Base-by-base conservation (phyloP, 37 sponge, comb jelly and placozoan genomes). In the Halichondria panicea region DNA sequence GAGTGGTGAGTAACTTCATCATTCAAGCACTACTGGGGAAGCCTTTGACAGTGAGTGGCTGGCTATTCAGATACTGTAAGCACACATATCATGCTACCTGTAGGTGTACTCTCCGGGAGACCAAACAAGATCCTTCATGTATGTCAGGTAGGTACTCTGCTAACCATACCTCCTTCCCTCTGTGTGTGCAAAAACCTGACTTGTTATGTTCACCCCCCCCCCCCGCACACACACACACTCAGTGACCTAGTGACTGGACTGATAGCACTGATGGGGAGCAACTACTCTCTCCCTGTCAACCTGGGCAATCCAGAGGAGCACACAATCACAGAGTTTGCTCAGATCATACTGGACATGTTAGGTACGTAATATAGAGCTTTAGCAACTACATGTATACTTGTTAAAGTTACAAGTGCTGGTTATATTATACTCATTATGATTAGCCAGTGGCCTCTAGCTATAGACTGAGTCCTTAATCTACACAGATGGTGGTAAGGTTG, bases 1-100 rank as follows among this genome's bases (percentile, higher is more conserved):
- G 97, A 43, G 97, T 96, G 31, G 93, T 96, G 27, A 96, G 94
- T 59, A 96, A 96, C 83, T 96, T 96, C 68, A 90, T 96, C 42
- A 84, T 96, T 22, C 94, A 96, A 53, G 91, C 91, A 30, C 77
- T 96, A 13, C 70, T 83, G 35, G 87, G 87, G 19, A 54, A 82
- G 19, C 81, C 84, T 19, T 74, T 94, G 19, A 94, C 95, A 18
- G 94, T 93, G 48, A 74, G 93, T 8, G 25, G 7, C 28, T 59
- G 24, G 25, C 11, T 12, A n/a, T 24, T n/a, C 8, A 9, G 22
- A 59, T n/a, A 18, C 8, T 12, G 61, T 24, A 40, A 9, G 35
- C 66, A 37, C 40, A 65, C 66, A 65, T n/a, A 36, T n/a, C 30
- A 32, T 30, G 2, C 0, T 7, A 64, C 37, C 1, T 64, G 24